Conservation (phyloP, 2,797 vertebrate species). For the Urocyon cinereoargenteus region DNA sequence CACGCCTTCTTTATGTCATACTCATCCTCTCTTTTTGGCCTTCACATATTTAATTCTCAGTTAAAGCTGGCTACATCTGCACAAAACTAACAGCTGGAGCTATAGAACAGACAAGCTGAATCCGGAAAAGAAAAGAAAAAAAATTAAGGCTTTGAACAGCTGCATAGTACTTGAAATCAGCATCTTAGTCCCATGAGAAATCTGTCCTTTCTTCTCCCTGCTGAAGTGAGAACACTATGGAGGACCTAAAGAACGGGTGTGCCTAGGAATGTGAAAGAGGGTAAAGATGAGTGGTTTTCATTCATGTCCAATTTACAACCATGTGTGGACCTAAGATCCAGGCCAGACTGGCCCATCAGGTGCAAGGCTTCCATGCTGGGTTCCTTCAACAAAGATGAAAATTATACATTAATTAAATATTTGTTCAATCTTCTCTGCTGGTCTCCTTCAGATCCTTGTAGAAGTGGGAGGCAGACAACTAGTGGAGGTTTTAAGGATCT, state of each 20-base stretch:
- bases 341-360: background rate
- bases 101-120: background rate
- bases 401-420: background rate
- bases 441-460: background rate
- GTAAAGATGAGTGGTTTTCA: background rate
- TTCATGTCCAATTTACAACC: background rate
- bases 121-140: background rate
- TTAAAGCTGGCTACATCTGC: background rate
- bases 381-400: background rate
- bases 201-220: background rate
- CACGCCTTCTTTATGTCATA: background rate
- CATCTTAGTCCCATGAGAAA: background rate
- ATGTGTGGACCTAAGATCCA: background rate
- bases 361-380: background rate
- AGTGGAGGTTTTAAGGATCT: background rate
- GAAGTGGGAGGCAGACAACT: background rate
- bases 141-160: background rate
- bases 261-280: background rate
- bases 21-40: background rate
- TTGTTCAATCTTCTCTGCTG: background rate
- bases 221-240: background rate
- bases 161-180: background rate
- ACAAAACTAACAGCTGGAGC: background rate
- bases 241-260: rapidly evolving
- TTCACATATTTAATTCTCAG: background rate